phyloP scores from a whole-genome alignment of 2,797 vertebrate species.

The Acanthurus lineatus region DNA sequence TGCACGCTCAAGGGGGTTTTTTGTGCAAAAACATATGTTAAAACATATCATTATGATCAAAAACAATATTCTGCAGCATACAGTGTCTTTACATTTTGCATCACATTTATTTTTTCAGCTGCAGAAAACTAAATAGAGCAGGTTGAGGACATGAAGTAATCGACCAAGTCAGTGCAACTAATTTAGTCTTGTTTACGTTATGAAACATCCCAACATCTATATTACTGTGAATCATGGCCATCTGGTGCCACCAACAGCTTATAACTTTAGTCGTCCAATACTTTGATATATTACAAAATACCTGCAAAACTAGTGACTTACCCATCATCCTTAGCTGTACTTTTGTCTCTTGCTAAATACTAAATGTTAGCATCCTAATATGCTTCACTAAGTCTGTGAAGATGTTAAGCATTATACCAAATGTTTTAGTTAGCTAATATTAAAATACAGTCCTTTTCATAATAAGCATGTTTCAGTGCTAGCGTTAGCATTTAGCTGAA shows the following conservation, averaged over 20 bases:
- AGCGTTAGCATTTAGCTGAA: too few species aligned
- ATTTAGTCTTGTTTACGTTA: neutral
- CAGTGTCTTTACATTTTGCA: neutral
- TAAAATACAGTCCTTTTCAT: too few species aligned
- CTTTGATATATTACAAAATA: too few species aligned
- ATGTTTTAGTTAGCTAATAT: too few species aligned
- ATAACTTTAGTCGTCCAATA: too few species aligned
- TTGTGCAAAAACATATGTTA: slow-evolving; percentile 22
- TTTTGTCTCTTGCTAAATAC: neutral
- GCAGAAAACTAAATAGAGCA: neutral
- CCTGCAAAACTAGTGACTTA: too few species aligned
- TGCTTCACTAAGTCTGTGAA: neutral
- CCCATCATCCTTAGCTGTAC: too few species aligned
- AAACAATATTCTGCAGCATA: neutral
- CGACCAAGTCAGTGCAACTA: neutral
- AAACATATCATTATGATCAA: slow-evolving; percentile 21
- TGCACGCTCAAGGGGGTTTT: slow-evolving; percentile 8
- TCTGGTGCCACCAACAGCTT: neutral
- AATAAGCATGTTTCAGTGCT: too few species aligned
- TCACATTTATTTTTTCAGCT: neutral
- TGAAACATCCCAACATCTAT: too few species aligned
- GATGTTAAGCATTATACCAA: neutral
- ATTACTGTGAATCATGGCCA: neutral
- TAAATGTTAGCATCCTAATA: neutral
- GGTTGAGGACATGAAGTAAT: neutral